phyloP scores from a whole-genome alignment of 2,797 vertebrate species.

The Psittacula derbiana region DNA sequence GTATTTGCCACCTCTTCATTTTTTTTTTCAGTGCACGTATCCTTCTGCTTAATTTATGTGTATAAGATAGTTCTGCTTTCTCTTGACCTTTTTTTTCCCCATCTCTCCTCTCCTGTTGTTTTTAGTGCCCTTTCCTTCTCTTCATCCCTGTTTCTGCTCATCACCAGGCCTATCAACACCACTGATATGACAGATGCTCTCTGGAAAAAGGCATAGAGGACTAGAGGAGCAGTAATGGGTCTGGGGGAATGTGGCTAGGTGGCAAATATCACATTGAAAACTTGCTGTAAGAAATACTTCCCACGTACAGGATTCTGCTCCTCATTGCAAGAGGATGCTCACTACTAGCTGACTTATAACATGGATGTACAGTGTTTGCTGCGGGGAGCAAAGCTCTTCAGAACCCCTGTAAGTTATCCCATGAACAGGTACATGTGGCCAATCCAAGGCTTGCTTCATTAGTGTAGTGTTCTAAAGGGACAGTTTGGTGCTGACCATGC shows the following conservation, averaged over 20 bases:
- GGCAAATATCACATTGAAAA: not conserved
- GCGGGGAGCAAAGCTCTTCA: not conserved
- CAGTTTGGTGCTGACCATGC: accelerated
- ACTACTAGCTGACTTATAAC: not conserved
- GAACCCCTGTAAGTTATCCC: accelerated
- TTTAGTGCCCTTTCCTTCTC: not conserved
- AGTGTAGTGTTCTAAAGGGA: accelerated
- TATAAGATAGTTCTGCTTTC: not conserved
- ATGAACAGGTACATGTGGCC: accelerated
- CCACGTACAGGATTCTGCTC: not conserved
- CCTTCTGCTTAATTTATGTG: not conserved
- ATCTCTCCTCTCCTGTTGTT: not conserved
- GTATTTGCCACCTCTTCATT: not conserved
- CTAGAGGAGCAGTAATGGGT: accelerated
- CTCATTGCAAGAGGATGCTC: not conserved
- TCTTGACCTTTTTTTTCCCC: not conserved
- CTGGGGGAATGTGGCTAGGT: not conserved
- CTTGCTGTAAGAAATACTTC: not conserved
- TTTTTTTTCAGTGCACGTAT: accelerated
- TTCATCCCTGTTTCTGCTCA: not conserved
- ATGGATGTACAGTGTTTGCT: accelerated
- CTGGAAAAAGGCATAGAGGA: not conserved
- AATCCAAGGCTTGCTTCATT: not conserved
- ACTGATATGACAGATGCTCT: accelerated
- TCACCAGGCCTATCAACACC: not conserved